Conservation (phyloP, 2,797 vertebrate genomes). For the Avahi laniger region DNA sequence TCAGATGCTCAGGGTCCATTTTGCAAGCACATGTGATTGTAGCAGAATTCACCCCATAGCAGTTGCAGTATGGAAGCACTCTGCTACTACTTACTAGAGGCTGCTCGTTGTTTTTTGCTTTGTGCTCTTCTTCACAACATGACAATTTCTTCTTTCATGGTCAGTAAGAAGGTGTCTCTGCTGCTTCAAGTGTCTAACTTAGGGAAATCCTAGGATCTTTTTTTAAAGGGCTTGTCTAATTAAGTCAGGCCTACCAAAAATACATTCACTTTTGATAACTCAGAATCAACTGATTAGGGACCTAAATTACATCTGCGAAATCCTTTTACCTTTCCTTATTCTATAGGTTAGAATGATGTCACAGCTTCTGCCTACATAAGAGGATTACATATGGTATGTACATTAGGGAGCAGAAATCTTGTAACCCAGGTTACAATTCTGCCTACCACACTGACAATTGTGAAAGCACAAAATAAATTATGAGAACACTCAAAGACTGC, state of each 20-base stretch:
- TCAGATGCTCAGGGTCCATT: background rate
- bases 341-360: background rate
- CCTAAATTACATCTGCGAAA: background rate
- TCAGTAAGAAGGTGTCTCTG: background rate
- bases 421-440: background rate
- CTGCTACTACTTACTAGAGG: fast-evolving
- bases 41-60: background rate
- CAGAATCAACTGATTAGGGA: background rate
- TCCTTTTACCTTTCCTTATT: background rate
- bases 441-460: background rate
- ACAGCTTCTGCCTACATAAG: background rate
- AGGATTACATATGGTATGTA: background rate
- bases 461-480: background rate
- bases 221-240: background rate
- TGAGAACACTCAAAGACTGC: background rate
- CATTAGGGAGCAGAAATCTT: background rate
- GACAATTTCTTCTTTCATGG: background rate
- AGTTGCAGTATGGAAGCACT: background rate
- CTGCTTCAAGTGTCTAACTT: background rate
- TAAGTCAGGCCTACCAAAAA: background rate
- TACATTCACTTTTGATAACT: background rate
- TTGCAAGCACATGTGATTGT: background rate
- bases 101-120: fast-evolving
- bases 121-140: background rate
- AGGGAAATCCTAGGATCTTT: background rate